Evolutionary conservation across 2,888 invertebrate species (phyloP), one percentile per base, ranked within the genome.

Genomic region (Dugesia japonica): DNA sequence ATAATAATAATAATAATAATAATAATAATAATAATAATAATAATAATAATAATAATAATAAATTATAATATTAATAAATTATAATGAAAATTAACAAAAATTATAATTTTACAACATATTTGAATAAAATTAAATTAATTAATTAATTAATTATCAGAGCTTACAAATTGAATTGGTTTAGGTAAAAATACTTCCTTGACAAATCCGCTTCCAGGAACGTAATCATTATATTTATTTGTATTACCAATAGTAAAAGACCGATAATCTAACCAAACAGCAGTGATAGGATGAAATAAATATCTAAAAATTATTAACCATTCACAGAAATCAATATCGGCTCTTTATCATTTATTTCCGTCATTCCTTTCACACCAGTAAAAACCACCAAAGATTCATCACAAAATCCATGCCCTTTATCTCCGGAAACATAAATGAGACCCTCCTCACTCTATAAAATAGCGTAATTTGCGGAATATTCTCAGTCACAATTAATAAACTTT

Each of bases 181-280:
- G 94, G 92, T 91, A 93, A 92, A 86, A 95, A 97, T 0, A 97
- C 94, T 87, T 97, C 94, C 0, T 90, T 90, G 1, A 91, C 95
- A 73, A 92, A 90, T 33, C 98, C 97, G 20, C 98, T 97, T 23
- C 95, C 94, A 7, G 91, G 88, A 72, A 89, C 84, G 82, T 97
- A 95, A 81, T 91, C 90, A 0, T 89, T 86, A 81, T 88, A 90
- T 13, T 83, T 86, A 0, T 89, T 88, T 0, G 94, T 94, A 83
- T 94, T 92, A 0, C 94, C 94, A 83, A 98, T 94, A 83, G 91
- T 92, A 85, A 98, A 97, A 17, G 95, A 94, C 83, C 94, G 94
- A 0, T 95, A 94, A 17, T 87, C 87, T 85, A 82, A 26, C 81
- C n/a, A n/a, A n/a, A n/a, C n/a, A n/a, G n/a, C n/a, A n/a, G 81